Conservation (phyloP, 2,888 invertebrate species). For the Darwinula stevensoni region DNA sequence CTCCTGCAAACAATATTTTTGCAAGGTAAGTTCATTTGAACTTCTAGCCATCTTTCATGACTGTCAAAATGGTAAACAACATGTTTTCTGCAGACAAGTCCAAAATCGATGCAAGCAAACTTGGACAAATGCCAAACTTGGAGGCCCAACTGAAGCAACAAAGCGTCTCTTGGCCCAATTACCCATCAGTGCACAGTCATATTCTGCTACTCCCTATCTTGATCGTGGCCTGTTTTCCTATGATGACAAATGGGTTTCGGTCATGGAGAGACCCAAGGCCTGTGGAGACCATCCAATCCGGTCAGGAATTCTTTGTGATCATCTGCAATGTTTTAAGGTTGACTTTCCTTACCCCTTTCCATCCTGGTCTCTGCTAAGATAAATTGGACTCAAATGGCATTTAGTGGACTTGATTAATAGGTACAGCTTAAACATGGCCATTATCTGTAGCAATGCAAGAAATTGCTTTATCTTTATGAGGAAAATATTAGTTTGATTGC, state of each 20-base stretch:
- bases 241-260: constrained; percentile 83
- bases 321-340: too few species aligned
- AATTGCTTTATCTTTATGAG: too few species aligned
- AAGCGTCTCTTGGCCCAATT: constrained; percentile 61
- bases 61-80: constrained; percentile 6
- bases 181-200: constrained; percentile 81
- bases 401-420: too few species aligned
- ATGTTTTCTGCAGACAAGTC: constrained; percentile 19
- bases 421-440: too few species aligned
- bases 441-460: too few species aligned
- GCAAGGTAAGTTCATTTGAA: constrained; percentile 23
- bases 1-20: constrained; percentile 62
- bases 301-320: too few species aligned
- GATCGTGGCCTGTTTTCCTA: constrained; percentile 73
- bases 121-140: constrained; percentile 57
- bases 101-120: constrained; percentile 55
- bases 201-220: constrained; percentile 68
- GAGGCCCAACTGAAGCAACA: constrained; percentile 66
- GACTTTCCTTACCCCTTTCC: too few species aligned
- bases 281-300: constrained; percentile 74
- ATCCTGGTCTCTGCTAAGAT: too few species aligned
- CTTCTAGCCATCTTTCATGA: background rate
- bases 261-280: constrained; percentile 77
- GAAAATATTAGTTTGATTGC: too few species aligned
- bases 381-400: too few species aligned